Percentiles rank a stretch among this genome's conserved stretches.
Conservation (phyloP, 2,888 invertebrate species). For the Leucophora obtusa region DNA sequence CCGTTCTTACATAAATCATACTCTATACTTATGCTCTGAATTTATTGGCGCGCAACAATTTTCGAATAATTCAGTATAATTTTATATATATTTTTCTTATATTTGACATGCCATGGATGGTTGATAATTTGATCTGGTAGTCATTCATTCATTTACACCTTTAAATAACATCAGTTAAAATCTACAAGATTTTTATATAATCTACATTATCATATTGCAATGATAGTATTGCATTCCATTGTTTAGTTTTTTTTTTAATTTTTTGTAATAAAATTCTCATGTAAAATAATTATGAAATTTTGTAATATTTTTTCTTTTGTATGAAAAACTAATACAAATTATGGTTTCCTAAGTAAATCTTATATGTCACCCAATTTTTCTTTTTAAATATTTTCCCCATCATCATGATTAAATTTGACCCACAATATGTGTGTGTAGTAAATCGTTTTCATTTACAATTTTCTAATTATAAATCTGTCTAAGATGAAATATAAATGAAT, state of each 20-base stretch:
- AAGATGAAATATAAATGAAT: neutral
- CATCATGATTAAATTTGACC: conserved; percentile 55
- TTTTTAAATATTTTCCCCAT: neutral
- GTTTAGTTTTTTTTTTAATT: neutral
- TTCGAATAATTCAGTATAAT: conserved; percentile 26
- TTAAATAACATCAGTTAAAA: neutral
- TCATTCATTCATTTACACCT: neutral
- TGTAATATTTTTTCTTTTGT: neutral
- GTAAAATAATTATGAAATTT: neutral
- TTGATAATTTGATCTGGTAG: neutral
- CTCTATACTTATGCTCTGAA: conserved; percentile 17
- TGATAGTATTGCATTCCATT: conserved; percentile 32
- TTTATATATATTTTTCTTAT: neutral
- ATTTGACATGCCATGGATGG: conserved; percentile 4
- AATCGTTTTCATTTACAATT: conserved; percentile 41
- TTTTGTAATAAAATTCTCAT: conserved; percentile 2
- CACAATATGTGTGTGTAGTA: conserved; percentile 43
- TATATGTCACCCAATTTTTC: conserved; percentile 1
- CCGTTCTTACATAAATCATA: neutral
- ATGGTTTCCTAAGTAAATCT: conserved; percentile 1
- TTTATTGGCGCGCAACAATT: conserved; percentile 55
- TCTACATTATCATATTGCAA: conserved; percentile 8
- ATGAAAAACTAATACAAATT: neutral
- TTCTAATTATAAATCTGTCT: conserved; percentile 58
- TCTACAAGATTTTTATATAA: conserved; percentile 1